Evolutionary conservation across 1,140 invertebrate species (phyloP).

Genomic region (Pseudobourletiella spinata): DNA sequence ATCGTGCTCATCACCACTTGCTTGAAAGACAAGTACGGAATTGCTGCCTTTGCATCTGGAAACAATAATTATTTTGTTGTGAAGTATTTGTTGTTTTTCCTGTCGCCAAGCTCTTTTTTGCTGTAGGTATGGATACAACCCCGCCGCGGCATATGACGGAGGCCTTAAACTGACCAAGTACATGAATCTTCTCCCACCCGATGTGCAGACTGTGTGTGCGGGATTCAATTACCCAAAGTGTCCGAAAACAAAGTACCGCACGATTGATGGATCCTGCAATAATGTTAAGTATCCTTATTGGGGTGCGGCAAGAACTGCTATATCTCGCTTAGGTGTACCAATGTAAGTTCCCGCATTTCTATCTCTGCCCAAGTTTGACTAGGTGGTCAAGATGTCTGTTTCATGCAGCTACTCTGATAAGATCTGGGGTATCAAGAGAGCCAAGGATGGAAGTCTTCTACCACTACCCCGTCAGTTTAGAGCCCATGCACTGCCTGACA

Average conservation of each 20-base stretch:
- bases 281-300: conserved; percentile 50
- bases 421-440: background rate
- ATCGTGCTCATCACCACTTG: conserved; percentile 20
- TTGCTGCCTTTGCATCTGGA: too few relatives aligned
- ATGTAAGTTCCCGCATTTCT: conserved; percentile 21
- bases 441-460: conserved; percentile 3
- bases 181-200: conserved; percentile 17
- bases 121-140: conserved; percentile 32
- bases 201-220: conserved; percentile 18
- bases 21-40: too few relatives aligned
- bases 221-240: conserved; percentile 19
- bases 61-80: background rate
- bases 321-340: conserved; percentile 40
- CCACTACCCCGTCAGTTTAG: conserved; percentile 21
- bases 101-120: too few relatives aligned
- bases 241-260: conserved; percentile 47
- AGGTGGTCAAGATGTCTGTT: background rate
- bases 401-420: conserved; percentile 22
- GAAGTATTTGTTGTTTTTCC: too few relatives aligned
- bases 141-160: conserved; percentile 13
- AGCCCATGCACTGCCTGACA: conserved; percentile 24
- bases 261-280: conserved; percentile 64
- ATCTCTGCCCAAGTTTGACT: background rate
- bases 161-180: conserved; percentile 11
- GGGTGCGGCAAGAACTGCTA: conserved; percentile 42